Base-by-base conservation (phyloP, 2,888 invertebrate species). In the Linnaemya vulpina region DNA sequence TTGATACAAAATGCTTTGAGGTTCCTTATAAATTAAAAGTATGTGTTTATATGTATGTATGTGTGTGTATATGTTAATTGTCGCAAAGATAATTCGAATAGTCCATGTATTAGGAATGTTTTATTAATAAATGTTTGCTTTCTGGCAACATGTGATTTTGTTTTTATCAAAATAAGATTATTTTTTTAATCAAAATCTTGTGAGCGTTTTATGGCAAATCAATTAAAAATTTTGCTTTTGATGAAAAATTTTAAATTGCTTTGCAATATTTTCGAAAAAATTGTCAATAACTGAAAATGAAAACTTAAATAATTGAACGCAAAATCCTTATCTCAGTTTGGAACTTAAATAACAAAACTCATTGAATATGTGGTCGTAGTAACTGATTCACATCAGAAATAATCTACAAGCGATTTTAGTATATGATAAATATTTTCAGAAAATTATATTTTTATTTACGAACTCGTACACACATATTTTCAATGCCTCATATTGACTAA, bases 1-100 rank as follows among this genome's bases (percentile, higher is more conserved):
- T 38, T 68, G 0, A 40, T 38, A 55, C 20, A 40, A 22, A 53
- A 40, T 10, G 20, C 13, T 46, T 35, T 62, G 17, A 4, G 38
- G 20, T 9, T 9, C 15, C 43, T 46, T 63, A 63, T 46, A 46
- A 46, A 46, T 63, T 46, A 40, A 11, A 40, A 63, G 7, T 22
- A 43, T 4, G 3, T 60, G 17, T 3, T 38, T 11, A 17, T 20
- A 38, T 40, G 5, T 40, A 40, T 62, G 40, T 40, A 38, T 43
- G 20, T 43, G 10, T 58, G n/a, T 30, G 10, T 22, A 1, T 13
- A 22, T 13, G 10, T 2, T 17, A 58, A 35, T 58, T 35, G 10
- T 35, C n/a, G 60, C 49, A 35, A 49, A 60, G 46, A 71, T 58
- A 73, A 60, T 49, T 60, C 11, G 60, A 60, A 49, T 58, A 46